Percentiles rank a stretch among this genome's conserved stretches.
Conservation (phyloP, 2,797 vertebrate genomes). For the Peromyscus eremicus region DNA sequence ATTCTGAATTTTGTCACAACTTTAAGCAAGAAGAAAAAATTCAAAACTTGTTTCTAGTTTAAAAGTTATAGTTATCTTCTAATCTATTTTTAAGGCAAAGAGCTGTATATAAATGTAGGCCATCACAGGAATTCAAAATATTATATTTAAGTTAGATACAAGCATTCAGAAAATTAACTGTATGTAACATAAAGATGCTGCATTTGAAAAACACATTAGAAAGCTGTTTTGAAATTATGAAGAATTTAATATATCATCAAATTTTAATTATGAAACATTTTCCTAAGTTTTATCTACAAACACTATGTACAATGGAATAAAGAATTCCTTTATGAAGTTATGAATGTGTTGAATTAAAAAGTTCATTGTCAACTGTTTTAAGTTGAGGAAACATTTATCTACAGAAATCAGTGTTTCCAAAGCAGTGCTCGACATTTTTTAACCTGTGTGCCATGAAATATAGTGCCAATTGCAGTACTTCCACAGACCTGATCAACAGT, state of each 20-base stretch:
- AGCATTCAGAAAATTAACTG: conserved; percentile 57
- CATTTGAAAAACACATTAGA: background rate
- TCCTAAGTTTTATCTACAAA: background rate
- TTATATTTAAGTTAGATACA: conserved; percentile 25
- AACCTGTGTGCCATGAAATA: background rate
- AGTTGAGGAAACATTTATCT: conserved; percentile 9
- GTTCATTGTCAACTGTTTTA: background rate
- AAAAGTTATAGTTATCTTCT: conserved; percentile 48
- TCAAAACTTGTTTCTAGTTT: conserved; percentile 48
- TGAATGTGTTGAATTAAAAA: background rate
- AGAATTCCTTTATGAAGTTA: conserved; percentile 38
- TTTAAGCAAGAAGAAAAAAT: conserved; percentile 55
- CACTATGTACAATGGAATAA: background rate
- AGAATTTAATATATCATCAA: conserved; percentile 50
- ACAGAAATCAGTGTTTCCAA: background rate
- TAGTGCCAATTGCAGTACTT: background rate
- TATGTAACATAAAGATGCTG: conserved; percentile 33
- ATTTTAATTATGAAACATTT: background rate
- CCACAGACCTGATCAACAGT: background rate
- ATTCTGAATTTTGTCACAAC: conserved; percentile 44
- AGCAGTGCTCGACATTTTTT: background rate
- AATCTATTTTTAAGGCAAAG: conserved; percentile 55
- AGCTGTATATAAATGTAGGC: conserved; percentile 49
- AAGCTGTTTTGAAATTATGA: conserved; percentile 55
- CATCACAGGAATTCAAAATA: conserved; percentile 54